These are phyloP conservation scores for Polypterus bichir DNA, from an alignment of 2,113 vertebrate species.

Conservation along the genomic window DNA sequence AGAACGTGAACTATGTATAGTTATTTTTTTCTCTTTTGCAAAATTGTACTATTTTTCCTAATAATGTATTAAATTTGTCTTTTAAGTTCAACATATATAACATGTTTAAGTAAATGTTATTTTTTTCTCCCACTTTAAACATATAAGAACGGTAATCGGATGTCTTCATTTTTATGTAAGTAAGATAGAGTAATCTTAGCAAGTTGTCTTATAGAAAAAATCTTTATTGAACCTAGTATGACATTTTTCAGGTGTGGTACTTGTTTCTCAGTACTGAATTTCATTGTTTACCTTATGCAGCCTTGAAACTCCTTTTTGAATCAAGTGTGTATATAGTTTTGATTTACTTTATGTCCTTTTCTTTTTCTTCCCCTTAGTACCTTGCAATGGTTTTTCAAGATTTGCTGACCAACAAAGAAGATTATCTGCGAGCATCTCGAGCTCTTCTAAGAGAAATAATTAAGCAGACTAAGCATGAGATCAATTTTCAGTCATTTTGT, in stretches of 20 bases:
- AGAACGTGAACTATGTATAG: too few relatives aligned
- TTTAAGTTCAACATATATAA: too few relatives aligned
- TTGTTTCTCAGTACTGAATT: background rate
- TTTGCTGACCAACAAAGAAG: constrained; percentile 84
- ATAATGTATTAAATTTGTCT: too few relatives aligned
- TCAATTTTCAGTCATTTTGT: constrained; percentile 96
- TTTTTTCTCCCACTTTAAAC: too few relatives aligned
- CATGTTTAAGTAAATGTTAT: too few relatives aligned
- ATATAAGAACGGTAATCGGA: too few relatives aligned
- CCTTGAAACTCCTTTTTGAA: too few relatives aligned
- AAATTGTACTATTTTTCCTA: too few relatives aligned
- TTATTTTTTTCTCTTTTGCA: too few relatives aligned
- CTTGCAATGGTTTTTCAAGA: constrained; percentile 98
- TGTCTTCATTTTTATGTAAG: fast-evolving
- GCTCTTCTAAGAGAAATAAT: constrained; percentile 90
- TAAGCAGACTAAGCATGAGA: constrained; percentile 95
- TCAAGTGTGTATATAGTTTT: background rate
- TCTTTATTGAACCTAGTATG: too few relatives aligned
- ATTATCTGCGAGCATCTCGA: constrained; percentile 83
- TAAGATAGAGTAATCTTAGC: background rate
- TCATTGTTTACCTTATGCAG: constrained; percentile 9
- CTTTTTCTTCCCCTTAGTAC: constrained; percentile 49
- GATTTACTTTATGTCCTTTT: constrained; percentile 8
- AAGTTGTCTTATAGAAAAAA: too few relatives aligned
- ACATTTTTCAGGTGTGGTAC: too few relatives aligned